Conservation (phyloP, 1,140 invertebrate species). For the Euschistus heros region DNA sequence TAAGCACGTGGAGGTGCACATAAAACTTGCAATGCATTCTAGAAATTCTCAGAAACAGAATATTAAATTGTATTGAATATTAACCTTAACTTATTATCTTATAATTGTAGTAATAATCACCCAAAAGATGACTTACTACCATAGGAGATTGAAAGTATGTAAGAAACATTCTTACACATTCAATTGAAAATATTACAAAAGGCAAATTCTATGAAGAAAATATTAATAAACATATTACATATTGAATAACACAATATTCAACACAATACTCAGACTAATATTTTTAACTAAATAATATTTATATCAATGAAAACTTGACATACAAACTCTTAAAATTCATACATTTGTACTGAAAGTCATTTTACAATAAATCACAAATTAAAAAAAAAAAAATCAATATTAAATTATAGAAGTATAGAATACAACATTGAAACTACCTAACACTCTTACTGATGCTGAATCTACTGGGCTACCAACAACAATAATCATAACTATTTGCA, state of each 20-base stretch:
- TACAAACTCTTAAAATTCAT: neutral
- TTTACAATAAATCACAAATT: constrained; percentile 16
- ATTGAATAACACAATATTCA: neutral
- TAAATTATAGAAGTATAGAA: constrained; percentile 23
- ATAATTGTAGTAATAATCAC: too few relatives aligned
- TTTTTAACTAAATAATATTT: too few relatives aligned
- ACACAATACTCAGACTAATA: neutral
- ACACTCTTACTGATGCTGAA: constrained; percentile 28
- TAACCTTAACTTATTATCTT: too few relatives aligned
- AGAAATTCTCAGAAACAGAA: constrained; percentile 15
- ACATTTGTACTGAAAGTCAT: neutral
- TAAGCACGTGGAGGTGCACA: too few relatives aligned
- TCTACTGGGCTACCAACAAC: constrained; percentile 27
- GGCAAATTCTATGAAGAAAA: constrained; percentile 13
- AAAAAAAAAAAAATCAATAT: constrained; percentile 14
- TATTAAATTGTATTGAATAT: neutral
- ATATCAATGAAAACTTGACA: too few relatives aligned
- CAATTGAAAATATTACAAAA: constrained; percentile 8
- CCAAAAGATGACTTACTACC: too few relatives aligned
- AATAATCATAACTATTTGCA: constrained; percentile 22
- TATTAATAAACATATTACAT: neutral
- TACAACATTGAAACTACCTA: constrained; percentile 29
- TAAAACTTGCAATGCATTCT: neutral
- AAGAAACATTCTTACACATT: constrained; percentile 16
- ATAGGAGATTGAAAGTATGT: too few relatives aligned